These are phyloP conservation scores for Strix aluco DNA, from an alignment of 2,113 vertebrate genomes.

Conservation along the genomic window DNA sequence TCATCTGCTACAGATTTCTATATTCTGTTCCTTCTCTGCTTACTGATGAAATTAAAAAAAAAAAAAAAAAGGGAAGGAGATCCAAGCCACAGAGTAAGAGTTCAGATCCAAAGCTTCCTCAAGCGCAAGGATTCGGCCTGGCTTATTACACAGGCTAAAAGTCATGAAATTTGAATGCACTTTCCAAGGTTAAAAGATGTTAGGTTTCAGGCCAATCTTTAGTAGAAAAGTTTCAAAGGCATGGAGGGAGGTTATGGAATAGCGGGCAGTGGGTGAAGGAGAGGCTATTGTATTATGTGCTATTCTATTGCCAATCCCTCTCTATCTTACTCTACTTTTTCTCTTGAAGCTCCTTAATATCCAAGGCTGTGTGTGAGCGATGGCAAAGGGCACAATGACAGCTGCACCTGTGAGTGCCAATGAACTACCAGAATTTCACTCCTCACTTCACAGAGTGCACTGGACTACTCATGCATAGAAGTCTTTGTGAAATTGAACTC, in stretches of 20 bases:
- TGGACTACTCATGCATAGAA: background rate
- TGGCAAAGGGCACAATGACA: background rate
- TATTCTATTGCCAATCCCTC: background rate
- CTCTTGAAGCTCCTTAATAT: background rate
- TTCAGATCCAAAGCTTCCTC: background rate
- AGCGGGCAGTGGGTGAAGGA: background rate
- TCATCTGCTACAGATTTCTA: background rate
- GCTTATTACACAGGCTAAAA: background rate
- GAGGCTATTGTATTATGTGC: background rate
- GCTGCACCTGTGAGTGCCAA: background rate
- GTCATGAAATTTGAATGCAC: slow-evolving; percentile 10
- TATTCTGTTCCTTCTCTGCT: background rate
- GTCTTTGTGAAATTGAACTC: background rate
- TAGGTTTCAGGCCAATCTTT: background rate
- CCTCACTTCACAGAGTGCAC: background rate
- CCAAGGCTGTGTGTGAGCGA: background rate
- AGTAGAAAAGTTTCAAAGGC: background rate
- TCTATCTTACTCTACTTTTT: background rate
- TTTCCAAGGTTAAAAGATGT: background rate
- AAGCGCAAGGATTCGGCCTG: background rate
- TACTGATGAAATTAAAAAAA: background rate
- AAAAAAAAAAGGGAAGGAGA: background rate
- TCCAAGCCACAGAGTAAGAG: background rate
- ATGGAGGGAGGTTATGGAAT: background rate
- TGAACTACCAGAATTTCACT: background rate